Conservation (phyloP, 2,113 vertebrate genomes). For the Megalops atlanticus region DNA sequence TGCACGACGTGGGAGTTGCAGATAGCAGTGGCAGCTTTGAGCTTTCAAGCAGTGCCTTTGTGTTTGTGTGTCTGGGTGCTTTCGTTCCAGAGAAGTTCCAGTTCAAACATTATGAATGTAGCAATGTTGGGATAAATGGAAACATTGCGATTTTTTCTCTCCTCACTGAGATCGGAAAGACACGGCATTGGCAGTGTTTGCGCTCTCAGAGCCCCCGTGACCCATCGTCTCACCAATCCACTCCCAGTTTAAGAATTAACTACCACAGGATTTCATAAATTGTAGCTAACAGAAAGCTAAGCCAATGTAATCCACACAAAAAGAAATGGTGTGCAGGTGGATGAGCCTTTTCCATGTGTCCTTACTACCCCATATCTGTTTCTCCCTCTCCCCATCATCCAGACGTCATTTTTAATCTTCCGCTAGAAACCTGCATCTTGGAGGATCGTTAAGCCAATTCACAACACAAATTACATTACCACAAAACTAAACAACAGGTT, state of each 20-base stretch:
- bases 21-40: neutral
- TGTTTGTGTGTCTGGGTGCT: too few species aligned
- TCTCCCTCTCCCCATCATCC: too few species aligned
- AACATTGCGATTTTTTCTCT: neutral
- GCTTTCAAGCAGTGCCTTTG: neutral
- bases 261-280: slow-evolving; percentile 7
- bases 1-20: neutral
- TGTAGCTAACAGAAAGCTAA: slow-evolving; percentile 29
- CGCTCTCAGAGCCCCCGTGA: neutral
- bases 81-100: neutral
- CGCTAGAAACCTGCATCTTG: slow-evolving; percentile 3
- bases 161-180: neutral
- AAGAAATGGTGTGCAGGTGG: too few species aligned
- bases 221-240: slow-evolving; percentile 25
- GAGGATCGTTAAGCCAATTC: slow-evolving; percentile 7
- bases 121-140: neutral
- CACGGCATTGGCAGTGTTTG: neutral
- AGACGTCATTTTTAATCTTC: slow-evolving; percentile 18
- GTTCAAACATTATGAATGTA: neutral
- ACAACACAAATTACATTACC: neutral
- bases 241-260: slow-evolving; percentile 25
- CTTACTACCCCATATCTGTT: too few species aligned
- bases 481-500: slow-evolving; percentile 13
- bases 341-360: too few species aligned
- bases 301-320: slow-evolving; percentile 20